These are phyloP conservation scores for Scaeva pyrastri DNA, from an alignment of 2,888 invertebrate genomes.

Conservation along the genomic window DNA sequence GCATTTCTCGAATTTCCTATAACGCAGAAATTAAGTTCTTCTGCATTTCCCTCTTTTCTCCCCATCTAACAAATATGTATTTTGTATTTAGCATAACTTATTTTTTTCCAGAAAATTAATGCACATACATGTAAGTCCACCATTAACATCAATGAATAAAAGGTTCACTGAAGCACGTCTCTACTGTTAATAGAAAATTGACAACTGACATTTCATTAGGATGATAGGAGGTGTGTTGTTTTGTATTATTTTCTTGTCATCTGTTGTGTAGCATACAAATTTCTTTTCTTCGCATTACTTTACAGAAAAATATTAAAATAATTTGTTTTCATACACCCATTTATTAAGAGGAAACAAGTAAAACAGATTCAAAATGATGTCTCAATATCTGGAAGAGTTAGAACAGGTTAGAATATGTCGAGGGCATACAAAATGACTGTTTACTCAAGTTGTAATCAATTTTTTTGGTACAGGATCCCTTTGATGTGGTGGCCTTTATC, in stretches of 20 bases:
- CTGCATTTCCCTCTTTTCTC: too few species aligned
- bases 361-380: slow-evolving; percentile 88
- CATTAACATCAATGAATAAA: too few species aligned
- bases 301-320: neutral
- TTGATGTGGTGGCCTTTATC: slow-evolving; percentile 98
- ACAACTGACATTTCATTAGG: slow-evolving; percentile 3
- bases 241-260: neutral
- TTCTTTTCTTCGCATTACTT: too few species aligned
- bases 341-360: neutral
- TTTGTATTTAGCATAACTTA: too few species aligned
- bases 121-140: too few species aligned
- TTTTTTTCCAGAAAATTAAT: too few species aligned
- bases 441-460: neutral
- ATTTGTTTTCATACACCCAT: neutral
- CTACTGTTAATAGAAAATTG: slow-evolving; percentile 1
- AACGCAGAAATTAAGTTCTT: too few species aligned
- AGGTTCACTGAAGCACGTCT: neutral
- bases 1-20: too few species aligned
- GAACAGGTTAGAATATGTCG: slow-evolving; percentile 88
- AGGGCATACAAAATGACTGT: neutral
- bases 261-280: neutral
- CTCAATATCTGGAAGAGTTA: slow-evolving; percentile 94
- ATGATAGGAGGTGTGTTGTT: neutral
- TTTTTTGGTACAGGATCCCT: slow-evolving; percentile 91
- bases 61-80: too few species aligned